Evolutionary conservation across 2,797 vertebrate species (phyloP), one percentile per base, ranked within the genome.

Genomic region (Spinus pinus): DNA sequence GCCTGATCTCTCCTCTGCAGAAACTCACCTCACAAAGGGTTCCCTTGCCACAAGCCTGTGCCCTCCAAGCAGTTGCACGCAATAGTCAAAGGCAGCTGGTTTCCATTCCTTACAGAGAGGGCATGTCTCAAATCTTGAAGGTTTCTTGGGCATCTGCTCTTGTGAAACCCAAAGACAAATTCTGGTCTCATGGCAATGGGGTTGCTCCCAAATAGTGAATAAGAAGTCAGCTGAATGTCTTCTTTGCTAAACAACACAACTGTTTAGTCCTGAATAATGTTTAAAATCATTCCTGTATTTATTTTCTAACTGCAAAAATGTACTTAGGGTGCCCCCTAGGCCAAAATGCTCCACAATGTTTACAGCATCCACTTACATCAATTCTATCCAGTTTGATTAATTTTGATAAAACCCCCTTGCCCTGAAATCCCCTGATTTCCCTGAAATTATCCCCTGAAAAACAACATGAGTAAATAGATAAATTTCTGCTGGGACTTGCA

Each of bases 291-390:
- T 73, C 31, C 35, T 85, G 12, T 53, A 73, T 70, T 88, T 92
- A 37, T 67, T 79, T 87, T 20, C 84, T 62, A 70, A 50, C 58
- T 62, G 35, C 33, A 96, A 93, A 93, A 92, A 86, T 81, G 85
- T 93, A 96, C 85, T 74, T 96, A 95, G 95, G 87, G 91, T 97
- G 96, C 94, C 94, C 95, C 77, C 95, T 96, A 97, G 92, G 72
- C 85, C 91, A 96, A 93, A 91, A 93, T 33, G 35, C 46, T 79
- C 61, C 51, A 66, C 35, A 60, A 33, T 60, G 61, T 86, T 91
- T 90, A 57, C 41, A 71, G 30, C n/a, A 70, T 1, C 2, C 2
- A 12, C 41, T 78, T 58, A 42, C 7, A 75, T 18, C 12, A 69
- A 7, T 81, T 91, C 31, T 91, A 81, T 39, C 33, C 58, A 81